These are phyloP conservation scores for Linnaemya vulpina DNA, from an alignment of 2,888 invertebrate species.

Conservation along the genomic window DNA sequence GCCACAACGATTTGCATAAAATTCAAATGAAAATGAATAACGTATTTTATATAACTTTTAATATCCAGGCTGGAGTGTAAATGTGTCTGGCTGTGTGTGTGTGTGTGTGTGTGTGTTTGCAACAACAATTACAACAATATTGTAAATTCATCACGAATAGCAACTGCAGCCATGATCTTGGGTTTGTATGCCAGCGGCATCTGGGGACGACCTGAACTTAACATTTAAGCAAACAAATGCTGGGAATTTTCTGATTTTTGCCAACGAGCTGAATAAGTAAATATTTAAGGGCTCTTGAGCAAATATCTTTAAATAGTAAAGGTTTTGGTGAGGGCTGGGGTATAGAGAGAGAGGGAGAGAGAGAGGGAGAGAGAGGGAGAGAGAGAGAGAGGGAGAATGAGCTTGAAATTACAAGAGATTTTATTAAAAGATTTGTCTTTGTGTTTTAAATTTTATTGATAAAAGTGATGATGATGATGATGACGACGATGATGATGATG, in stretches of 20 bases:
- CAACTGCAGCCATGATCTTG: neutral
- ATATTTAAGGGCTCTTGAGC: conserved; percentile 41
- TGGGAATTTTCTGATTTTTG: conserved; percentile 62
- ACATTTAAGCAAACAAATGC: conserved; percentile 51
- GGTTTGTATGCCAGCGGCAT: conserved; percentile 33
- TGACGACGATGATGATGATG: conserved; percentile 23
- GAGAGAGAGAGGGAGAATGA: neutral
- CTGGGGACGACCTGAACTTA: conserved; percentile 20
- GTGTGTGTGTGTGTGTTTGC: neutral
- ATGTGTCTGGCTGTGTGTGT: neutral
- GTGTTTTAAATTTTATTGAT: conserved; percentile 23
- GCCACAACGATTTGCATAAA: conserved; percentile 70
- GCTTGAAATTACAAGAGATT: neutral
- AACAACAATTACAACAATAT: conserved; percentile 7
- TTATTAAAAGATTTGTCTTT: conserved; percentile 13
- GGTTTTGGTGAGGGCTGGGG: too few species aligned
- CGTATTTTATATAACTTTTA: conserved; percentile 41
- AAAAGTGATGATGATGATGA: neutral
- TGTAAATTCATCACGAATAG: neutral
- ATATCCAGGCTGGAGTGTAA: conserved; percentile 2
- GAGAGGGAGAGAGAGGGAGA: neutral
- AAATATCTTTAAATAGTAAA: conserved; percentile 7
- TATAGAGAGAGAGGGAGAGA: neutral
- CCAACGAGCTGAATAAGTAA: conserved; percentile 53
- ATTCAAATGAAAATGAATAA: conserved; percentile 71